Evolutionary conservation across 2,888 invertebrate genomes (phyloP).

Genomic region (Hydrotaea diabolus): DNA sequence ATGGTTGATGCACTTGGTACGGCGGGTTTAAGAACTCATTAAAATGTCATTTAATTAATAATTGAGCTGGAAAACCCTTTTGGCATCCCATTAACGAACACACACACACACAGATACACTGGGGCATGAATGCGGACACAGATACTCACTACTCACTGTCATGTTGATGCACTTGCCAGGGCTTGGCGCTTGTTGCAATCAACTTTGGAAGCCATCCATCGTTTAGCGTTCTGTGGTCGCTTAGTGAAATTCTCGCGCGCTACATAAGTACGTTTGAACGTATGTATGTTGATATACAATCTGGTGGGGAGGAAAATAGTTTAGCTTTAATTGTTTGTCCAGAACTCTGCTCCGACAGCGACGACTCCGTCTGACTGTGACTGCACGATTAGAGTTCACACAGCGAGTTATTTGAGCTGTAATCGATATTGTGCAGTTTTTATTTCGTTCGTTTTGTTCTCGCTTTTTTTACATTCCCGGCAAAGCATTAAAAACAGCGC

Average conservation of each 20-base stretch:
- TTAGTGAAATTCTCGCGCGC: slow-evolving; percentile 4
- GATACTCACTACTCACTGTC: not conserved
- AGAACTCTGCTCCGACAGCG: no score
- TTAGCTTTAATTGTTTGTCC: slow-evolving; percentile 16
- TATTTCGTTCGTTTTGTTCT: not conserved
- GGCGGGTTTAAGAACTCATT: slow-evolving; percentile 59
- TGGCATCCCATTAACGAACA: slow-evolving; percentile 51
- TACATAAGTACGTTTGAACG: not conserved
- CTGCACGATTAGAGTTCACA: slow-evolving; percentile 16
- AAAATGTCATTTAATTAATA: slow-evolving; percentile 68
- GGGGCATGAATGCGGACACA: not conserved
- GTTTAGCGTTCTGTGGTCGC: slow-evolving; percentile 23
- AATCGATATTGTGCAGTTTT: slow-evolving; percentile 39
- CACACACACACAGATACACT: not conserved
- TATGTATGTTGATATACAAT: no score
- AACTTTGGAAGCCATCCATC: slow-evolving; percentile 32
- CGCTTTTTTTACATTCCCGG: slow-evolving; percentile 1
- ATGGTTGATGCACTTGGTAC: slow-evolving; percentile 58
- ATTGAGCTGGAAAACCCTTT: slow-evolving; percentile 65
- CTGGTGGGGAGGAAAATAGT: not conserved
- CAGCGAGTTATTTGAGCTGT: slow-evolving; percentile 5
- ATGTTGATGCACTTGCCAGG: not conserved
- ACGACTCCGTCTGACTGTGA: not conserved
- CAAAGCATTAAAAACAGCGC: slow-evolving; percentile 37
- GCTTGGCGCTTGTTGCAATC: slow-evolving; percentile 59